phyloP scores from a whole-genome alignment of 2,797 vertebrate genomes.

The Aplochiton taeniatus region DNA sequence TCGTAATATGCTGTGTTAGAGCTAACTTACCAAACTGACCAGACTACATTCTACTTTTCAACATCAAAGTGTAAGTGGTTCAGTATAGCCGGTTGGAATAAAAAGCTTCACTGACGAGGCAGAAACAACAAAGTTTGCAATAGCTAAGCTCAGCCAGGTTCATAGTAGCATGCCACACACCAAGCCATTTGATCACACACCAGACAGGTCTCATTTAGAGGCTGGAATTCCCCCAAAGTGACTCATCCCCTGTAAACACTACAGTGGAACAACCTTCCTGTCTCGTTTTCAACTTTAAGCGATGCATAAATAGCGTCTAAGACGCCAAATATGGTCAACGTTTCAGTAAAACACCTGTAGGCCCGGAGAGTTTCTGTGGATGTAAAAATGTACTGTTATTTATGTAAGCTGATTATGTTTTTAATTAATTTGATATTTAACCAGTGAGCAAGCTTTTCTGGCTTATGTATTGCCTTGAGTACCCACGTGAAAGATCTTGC shows the following conservation, averaged over 20 bases:
- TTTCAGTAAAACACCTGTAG: too few relatives aligned
- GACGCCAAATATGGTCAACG: background rate
- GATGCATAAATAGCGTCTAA: conserved; percentile 6
- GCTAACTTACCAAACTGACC: too few relatives aligned
- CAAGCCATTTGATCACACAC: conserved; percentile 34
- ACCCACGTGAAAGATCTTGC: too few relatives aligned
- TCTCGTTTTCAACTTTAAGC: conserved; percentile 36
- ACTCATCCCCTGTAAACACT: conserved; percentile 51
- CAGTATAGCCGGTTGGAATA: too few relatives aligned
- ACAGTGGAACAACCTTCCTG: conserved; percentile 32
- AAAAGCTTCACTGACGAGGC: background rate
- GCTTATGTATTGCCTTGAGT: too few relatives aligned
- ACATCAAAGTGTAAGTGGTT: background rate
- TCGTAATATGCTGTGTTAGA: too few relatives aligned
- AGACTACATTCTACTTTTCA: too few relatives aligned
- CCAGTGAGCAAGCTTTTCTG: too few relatives aligned
- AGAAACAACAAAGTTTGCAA: conserved; percentile 14
- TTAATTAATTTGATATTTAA: too few relatives aligned
- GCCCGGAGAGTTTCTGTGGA: too few relatives aligned
- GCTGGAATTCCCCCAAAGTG: conserved; percentile 63
- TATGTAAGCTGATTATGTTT: too few relatives aligned
- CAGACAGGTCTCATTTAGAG: conserved; percentile 45
- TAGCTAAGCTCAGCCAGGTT: conserved; percentile 13
- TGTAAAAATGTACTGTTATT: too few relatives aligned
- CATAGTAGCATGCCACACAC: conserved; percentile 27